Base-by-base conservation (phyloP, 2,888 invertebrate species). In the Mechanitis messenoides region DNA sequence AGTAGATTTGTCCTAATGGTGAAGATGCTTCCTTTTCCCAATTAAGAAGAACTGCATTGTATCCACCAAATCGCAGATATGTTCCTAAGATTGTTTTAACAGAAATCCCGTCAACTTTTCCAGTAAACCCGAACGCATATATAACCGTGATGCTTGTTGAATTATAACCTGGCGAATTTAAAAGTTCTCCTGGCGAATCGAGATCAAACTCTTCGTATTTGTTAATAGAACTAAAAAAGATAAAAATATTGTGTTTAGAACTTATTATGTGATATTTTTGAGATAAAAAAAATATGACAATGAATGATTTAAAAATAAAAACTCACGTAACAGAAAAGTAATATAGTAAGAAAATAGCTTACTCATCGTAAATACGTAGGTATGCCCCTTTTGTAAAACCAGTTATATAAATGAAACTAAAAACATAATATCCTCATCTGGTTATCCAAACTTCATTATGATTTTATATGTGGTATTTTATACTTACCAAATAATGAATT, bases 11-110 rank as follows among this genome's bases (percentile, higher is more conserved):
- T 1, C 86, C 85, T 1, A 86, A 65, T 31, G 4, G 79, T 12
- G 0, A 84, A 83, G 69, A 76, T 0, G 90, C 90, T 66, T 90
- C 89, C 50, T 84, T 75, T 62, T 88, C 81, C 90, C 90, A 90
- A 61, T 90, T 85, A 11, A 90, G 63, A 0, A 90, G 79, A 3
- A 89, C 62, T 0, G 89, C 79, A 63, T 91, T 91, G 38, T 77
- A 77, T 70, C 83, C 85, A 69, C 64, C 80, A 46, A 75, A 83
- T 2, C 70, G 68, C 42, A 88, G 69, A 63, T 85, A 87, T 0
- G 85, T 81, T 2, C 69, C 58, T 6, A 87, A 70, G 0, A 90
- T 75, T 0, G 84, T 80, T 0, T 74, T 81, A 28, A 88, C 87
- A 0, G 85, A 88, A 0, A 84, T 84, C 0, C 87, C 87, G 1